Percentiles rank a stretch among this genome's conserved stretches.
phyloP scores from a whole-genome alignment of 2,113 vertebrate genomes.

The Xenopus tropicalis region DNA sequence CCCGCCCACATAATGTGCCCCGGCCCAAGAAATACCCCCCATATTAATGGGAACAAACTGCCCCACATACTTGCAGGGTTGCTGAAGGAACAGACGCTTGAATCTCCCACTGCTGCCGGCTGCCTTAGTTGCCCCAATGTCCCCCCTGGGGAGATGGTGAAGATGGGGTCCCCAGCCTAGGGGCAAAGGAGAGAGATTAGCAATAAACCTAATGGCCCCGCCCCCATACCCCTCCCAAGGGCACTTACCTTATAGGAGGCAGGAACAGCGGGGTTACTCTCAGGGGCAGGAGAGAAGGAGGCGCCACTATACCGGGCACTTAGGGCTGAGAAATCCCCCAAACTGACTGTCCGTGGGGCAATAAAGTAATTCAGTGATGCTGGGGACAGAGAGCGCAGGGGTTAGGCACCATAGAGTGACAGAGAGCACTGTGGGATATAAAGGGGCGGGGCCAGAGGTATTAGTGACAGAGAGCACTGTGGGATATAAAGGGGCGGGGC shows the following conservation, averaged over 20 bases:
- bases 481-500: background rate
- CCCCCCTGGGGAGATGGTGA: background rate
- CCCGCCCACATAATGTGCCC: too few species aligned
- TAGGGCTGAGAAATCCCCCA: background rate
- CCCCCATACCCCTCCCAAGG: background rate
- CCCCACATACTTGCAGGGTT: constrained; percentile 27
- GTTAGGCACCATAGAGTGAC: background rate
- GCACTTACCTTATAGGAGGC: constrained; percentile 20
- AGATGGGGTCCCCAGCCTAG: constrained; percentile 21
- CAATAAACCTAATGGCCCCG: background rate
- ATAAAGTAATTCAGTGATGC: constrained; percentile 35
- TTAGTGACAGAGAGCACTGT: background rate
- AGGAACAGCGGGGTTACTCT: background rate
- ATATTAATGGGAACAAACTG: too few species aligned
- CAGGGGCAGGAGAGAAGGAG: constrained; percentile 1
- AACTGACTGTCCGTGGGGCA: constrained; percentile 13
- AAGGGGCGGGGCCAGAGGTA: background rate
- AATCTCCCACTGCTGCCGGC: constrained; percentile 9
- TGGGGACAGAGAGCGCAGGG: background rate
- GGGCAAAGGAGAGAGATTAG: background rate
- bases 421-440: background rate
- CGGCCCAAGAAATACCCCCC: too few species aligned
- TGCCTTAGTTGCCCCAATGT: background rate
- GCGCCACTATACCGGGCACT: background rate
- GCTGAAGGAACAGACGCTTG: background rate